These are phyloP conservation scores for Tenodera sinensis DNA, from an alignment of 2,888 invertebrate species.

Conservation along the genomic window DNA sequence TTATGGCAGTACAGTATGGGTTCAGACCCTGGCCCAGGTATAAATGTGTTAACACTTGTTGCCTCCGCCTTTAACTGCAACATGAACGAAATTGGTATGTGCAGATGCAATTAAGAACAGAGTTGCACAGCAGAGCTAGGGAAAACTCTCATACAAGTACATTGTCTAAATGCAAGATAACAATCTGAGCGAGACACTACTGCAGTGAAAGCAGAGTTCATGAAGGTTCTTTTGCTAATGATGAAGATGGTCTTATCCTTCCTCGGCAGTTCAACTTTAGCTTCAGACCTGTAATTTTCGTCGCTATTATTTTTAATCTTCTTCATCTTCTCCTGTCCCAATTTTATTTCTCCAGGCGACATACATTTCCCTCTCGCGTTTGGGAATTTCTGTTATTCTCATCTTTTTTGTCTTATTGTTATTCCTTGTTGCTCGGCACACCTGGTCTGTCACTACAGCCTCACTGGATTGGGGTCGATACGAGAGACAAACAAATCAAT, in stretches of 20 bases:
- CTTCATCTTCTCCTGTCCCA: background rate
- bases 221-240: too few species aligned
- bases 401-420: background rate
- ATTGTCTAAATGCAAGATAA: too few species aligned
- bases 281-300: background rate
- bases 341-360: background rate
- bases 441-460: background rate
- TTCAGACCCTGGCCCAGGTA: too few species aligned
- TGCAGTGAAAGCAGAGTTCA: too few species aligned
- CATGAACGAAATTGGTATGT: too few species aligned
- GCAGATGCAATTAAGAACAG: too few species aligned
- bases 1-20: too few species aligned
- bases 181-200: too few species aligned
- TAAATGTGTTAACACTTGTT: too few species aligned
- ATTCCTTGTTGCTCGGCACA: background rate
- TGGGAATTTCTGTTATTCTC: background rate
- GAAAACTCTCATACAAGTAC: too few species aligned
- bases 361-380: background rate
- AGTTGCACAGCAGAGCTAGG: too few species aligned
- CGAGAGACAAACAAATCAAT: conserved; percentile 2
- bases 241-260: background rate
- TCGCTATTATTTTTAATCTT: background rate
- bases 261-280: background rate
- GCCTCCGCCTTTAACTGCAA: too few species aligned
- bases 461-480: background rate